Percentiles rank a stretch among this genome's conserved stretches.
phyloP scores from a whole-genome alignment of 2,797 vertebrate genomes.

The Smutsia temminckii region DNA sequence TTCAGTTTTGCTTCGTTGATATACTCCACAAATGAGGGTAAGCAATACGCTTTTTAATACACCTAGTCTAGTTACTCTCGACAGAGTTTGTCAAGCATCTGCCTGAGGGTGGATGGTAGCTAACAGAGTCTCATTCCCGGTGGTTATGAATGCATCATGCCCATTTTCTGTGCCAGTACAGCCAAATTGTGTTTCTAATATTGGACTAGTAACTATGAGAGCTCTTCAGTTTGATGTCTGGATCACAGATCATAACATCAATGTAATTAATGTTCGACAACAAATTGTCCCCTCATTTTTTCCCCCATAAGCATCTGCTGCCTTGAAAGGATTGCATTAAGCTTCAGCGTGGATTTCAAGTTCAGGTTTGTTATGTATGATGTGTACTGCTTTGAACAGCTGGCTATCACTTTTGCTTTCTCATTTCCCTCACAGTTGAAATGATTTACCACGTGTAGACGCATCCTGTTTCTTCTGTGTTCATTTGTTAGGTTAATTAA shows the following conservation, averaged over 20 bases:
- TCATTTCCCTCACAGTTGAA: slow-evolving; percentile 80
- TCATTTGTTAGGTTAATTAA: slow-evolving; percentile 78
- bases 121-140: slow-evolving; percentile 48
- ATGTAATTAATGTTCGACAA: slow-evolving; percentile 49
- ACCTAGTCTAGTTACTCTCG: not conserved
- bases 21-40: not conserved
- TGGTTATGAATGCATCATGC: not conserved
- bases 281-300: slow-evolving; percentile 39
- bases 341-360: slow-evolving; percentile 51
- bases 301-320: slow-evolving; percentile 65
- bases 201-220: not conserved
- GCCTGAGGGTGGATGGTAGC: not conserved
- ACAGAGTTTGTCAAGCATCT: slow-evolving; percentile 18
- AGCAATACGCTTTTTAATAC: slow-evolving; percentile 16
- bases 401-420: slow-evolving; percentile 77
- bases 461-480: slow-evolving; percentile 79
- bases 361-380: slow-evolving; percentile 71
- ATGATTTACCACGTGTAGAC: slow-evolving; percentile 82
- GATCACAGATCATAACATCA: slow-evolving; percentile 39
- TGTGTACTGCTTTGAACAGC: slow-evolving; percentile 73
- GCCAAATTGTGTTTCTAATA: not conserved
- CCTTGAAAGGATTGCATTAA: slow-evolving; percentile 38
- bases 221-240: slow-evolving; percentile 22
- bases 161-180: not conserved
- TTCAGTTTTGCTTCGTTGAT: too few relatives aligned